phyloP scores from a whole-genome alignment of 2,113 vertebrate genomes.

The Crotalus horridus region DNA sequence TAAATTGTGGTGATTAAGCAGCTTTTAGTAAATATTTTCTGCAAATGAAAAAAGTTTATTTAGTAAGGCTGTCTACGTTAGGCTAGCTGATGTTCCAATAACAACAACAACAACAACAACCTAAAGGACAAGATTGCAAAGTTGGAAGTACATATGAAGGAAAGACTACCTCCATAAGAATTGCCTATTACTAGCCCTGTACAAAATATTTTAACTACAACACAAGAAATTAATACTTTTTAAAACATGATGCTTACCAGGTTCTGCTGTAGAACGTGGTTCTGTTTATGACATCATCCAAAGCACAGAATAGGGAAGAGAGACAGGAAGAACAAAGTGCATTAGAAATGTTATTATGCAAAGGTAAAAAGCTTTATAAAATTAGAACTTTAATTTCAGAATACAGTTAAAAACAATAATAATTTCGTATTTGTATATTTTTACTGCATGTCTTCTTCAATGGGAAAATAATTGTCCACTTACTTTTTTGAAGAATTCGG shows the following conservation, averaged over 20 bases:
- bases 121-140: constrained; percentile 49
- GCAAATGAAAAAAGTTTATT: constrained; percentile 33
- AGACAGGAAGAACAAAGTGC: constrained; percentile 45
- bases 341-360: constrained; percentile 53
- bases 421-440: not conserved
- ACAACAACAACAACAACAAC: not conserved
- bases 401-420: not conserved
- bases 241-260: constrained; percentile 72
- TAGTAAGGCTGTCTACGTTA: constrained; percentile 27
- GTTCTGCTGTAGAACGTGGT: constrained; percentile 80
- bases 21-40: constrained; percentile 31
- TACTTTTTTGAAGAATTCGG: constrained; percentile 96
- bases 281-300: constrained; percentile 66
- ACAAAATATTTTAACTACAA: constrained; percentile 60
- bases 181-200: constrained; percentile 63
- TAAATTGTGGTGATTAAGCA: constrained; percentile 46
- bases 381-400: not conserved
- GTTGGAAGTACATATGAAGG: constrained; percentile 54
- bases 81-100: constrained; percentile 58
- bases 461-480: constrained; percentile 40
- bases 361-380: not conserved
- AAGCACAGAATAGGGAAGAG: constrained; percentile 34
- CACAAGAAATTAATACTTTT: constrained; percentile 61
- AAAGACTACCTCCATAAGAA: constrained; percentile 59
- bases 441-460: not conserved